phyloP scores from a whole-genome alignment of 2,888 invertebrate species.

The Tupiocoris notatus region DNA sequence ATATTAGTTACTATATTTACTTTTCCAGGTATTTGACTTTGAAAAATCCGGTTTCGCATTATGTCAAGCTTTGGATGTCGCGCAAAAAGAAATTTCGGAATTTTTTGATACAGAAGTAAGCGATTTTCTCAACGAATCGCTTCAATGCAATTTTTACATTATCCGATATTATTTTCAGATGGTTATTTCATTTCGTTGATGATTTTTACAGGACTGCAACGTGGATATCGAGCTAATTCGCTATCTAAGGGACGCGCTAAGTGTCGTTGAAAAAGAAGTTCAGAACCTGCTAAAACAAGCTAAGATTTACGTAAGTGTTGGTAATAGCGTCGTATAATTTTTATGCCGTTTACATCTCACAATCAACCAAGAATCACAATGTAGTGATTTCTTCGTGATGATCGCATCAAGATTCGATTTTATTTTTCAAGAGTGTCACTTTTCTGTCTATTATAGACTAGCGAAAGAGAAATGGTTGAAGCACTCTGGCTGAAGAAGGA shows the following conservation, averaged over 20 bases:
- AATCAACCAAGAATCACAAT: neutral
- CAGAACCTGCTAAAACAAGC: conserved; percentile 20
- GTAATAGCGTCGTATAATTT: neutral
- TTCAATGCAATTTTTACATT: no score
- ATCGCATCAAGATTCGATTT: no score
- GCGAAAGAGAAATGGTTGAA: conserved; percentile 33
- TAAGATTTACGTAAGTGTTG: neutral
- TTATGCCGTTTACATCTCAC: neutral
- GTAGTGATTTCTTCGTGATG: neutral
- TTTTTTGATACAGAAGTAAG: neutral
- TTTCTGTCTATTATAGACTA: conserved; percentile 1
- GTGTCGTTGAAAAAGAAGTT: neutral
- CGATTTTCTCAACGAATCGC: no score
- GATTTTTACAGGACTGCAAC: neutral
- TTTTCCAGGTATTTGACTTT: conserved; percentile 22
- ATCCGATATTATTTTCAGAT: neutral
- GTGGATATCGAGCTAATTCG: neutral
- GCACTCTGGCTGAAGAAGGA: conserved; percentile 19
- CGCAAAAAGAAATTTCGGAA: conserved; percentile 2
- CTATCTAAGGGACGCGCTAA: neutral
- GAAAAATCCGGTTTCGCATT: conserved; percentile 19
- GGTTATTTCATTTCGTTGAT: neutral
- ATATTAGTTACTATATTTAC: no score
- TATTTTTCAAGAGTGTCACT: no score
- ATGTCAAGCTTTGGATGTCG: neutral